phyloP scores from a whole-genome alignment of 2,888 invertebrate genomes.

The Morpho achilles region DNA sequence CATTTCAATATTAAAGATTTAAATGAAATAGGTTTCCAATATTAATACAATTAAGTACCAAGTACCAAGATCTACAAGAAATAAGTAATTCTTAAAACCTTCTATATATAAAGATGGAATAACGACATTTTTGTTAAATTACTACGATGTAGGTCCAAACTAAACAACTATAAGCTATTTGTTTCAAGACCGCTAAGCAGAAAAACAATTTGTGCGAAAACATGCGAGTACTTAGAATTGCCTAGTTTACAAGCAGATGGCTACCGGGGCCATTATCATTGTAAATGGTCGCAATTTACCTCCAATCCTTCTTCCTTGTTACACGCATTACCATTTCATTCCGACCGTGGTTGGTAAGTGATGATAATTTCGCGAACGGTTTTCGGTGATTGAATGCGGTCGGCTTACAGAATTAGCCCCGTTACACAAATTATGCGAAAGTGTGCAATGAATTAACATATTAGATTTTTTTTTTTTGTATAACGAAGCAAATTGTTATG shows the following conservation, averaged over 20 bases:
- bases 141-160: neutral
- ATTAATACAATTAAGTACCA: too few species aligned
- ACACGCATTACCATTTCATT: conserved; percentile 30
- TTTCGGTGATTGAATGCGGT: conserved; percentile 40
- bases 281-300: conserved; percentile 62
- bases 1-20: too few species aligned
- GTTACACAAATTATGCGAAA: conserved; percentile 14
- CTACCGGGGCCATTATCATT: conserved; percentile 53
- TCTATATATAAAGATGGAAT: too few species aligned
- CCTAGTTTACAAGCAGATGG: conserved; percentile 60
- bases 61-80: too few species aligned
- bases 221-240: conserved; percentile 57
- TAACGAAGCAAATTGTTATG: too few species aligned
- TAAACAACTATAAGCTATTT: conserved; percentile 4
- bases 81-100: too few species aligned
- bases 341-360: conserved; percentile 26
- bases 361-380: conserved; percentile 34
- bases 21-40: too few species aligned
- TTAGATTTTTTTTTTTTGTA: too few species aligned
- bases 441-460: too few species aligned
- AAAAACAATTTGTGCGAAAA: conserved; percentile 55
- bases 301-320: conserved; percentile 47
- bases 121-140: too few species aligned
- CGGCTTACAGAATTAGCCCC: conserved; percentile 21
- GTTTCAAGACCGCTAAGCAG: conserved; percentile 21